Percentiles rank a stretch among this genome's conserved stretches.
Evolutionary conservation across 2,113 vertebrate species (phyloP).

Genomic region (Vireo altiloquus): DNA sequence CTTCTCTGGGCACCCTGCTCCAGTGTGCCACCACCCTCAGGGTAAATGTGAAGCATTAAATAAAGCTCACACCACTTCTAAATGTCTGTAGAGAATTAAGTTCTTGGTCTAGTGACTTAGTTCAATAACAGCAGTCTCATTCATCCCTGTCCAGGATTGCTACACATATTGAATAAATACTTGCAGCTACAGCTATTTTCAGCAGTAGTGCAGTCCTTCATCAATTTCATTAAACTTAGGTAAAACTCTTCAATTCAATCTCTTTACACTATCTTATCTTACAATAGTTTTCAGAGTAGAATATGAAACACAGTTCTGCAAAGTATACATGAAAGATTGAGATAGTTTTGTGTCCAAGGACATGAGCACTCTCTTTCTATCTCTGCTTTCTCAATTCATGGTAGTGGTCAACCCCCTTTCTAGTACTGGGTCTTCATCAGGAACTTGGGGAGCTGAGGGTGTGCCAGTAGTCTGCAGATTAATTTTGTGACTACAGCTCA

Average conservation of each 20-base stretch:
- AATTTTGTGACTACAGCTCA: neutral
- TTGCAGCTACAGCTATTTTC: neutral
- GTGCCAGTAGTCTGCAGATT: neutral
- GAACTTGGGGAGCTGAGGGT: neutral
- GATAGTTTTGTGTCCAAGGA: neutral
- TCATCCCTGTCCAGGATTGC: neutral
- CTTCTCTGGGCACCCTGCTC: neutral
- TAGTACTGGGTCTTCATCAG: neutral
- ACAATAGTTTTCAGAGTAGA: neutral
- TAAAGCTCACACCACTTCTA: neutral
- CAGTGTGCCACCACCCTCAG: no score
- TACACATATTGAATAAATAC: neutral
- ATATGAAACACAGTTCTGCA: neutral
- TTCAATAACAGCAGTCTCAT: neutral
- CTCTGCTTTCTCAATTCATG: neutral
- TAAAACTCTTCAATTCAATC: neutral
- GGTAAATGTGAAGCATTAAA: neutral
- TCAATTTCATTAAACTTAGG: neutral
- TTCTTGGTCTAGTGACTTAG: neutral
- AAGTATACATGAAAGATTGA: neutral
- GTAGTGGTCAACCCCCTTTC: neutral
- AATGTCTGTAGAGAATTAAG: neutral
- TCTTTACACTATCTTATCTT: neutral
- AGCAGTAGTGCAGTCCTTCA: neutral
- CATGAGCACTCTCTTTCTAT: neutral